These are phyloP conservation scores for Idaea dimidiata DNA, from an alignment of 2,888 invertebrate species.

Conservation along the genomic window DNA sequence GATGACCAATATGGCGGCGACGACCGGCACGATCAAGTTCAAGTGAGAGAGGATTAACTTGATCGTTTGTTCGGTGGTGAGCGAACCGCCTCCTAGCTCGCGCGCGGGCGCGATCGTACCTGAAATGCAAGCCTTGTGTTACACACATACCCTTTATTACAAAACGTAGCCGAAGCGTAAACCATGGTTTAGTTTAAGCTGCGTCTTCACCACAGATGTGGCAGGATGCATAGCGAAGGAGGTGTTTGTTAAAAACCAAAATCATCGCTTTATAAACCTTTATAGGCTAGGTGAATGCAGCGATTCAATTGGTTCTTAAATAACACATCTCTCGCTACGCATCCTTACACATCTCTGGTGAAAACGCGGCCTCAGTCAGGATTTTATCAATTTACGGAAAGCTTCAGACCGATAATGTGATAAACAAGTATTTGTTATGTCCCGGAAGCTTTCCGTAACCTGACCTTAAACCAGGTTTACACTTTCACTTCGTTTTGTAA, in stretches of 20 bases:
- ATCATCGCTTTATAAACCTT: not conserved
- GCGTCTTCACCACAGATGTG: not conserved
- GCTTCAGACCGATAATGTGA: no score
- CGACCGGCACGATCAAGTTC: constrained; percentile 96
- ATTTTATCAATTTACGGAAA: no score
- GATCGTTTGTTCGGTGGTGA: constrained; percentile 90
- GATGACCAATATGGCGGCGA: constrained; percentile 94
- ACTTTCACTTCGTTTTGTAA: no score
- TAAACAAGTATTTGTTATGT: not conserved
- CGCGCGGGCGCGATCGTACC: constrained; percentile 95
- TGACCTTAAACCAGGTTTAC: no score
- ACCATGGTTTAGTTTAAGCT: not conserved
- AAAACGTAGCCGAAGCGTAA: no score
- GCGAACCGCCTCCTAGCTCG: constrained; percentile 85
- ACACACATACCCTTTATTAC: constrained; percentile 10
- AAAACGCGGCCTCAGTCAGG: not conserved
- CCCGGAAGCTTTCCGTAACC: no score
- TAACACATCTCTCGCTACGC: no score
- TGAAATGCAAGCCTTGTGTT: constrained; percentile 84
- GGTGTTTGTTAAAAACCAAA: no score
- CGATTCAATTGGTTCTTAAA: not conserved
- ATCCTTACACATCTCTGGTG: not conserved
- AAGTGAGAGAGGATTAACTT: constrained; percentile 94
- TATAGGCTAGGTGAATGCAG: not conserved
- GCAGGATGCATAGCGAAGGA: no score